Evolutionary conservation across 1,140 invertebrate genomes (phyloP).

Genomic region (Magallana ariakensis): DNA sequence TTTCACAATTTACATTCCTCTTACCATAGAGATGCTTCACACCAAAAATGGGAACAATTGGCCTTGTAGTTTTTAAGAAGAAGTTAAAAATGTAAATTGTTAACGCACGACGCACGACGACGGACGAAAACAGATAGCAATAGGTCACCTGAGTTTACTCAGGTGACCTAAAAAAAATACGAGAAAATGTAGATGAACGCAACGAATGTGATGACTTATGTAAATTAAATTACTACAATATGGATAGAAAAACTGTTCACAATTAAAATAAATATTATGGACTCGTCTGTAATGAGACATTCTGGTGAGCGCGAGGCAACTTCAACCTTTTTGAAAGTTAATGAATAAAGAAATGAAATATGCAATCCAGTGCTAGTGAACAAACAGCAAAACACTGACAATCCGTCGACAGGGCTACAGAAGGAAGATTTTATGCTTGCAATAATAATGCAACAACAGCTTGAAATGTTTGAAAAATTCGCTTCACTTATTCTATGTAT

Average conservation of each 20-base stretch:
- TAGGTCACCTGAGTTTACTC: too few species aligned
- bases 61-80: too few species aligned
- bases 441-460: slow-evolving; percentile 23
- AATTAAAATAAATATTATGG: slow-evolving; percentile 4
- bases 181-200: neutral
- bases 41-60: too few species aligned
- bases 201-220: too few species aligned
- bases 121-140: too few species aligned
- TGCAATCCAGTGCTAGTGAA: slow-evolving; percentile 22
- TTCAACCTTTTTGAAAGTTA: slow-evolving; percentile 7
- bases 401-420: neutral
- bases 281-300: neutral
- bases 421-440: slow-evolving; percentile 42
- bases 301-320: neutral
- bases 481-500: slow-evolving; percentile 17
- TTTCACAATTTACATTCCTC: too few species aligned
- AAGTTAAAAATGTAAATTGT: too few species aligned
- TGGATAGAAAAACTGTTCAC: slow-evolving; percentile 12
- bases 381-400: slow-evolving; percentile 15
- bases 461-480: slow-evolving; percentile 35
- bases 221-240: slow-evolving; percentile 19
- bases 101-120: too few species aligned
- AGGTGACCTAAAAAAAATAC: neutral
- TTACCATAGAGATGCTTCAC: too few species aligned
- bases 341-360: neutral